phyloP scores from a whole-genome alignment of 2,113 vertebrate species.

The Dasyprocta punctata region DNA sequence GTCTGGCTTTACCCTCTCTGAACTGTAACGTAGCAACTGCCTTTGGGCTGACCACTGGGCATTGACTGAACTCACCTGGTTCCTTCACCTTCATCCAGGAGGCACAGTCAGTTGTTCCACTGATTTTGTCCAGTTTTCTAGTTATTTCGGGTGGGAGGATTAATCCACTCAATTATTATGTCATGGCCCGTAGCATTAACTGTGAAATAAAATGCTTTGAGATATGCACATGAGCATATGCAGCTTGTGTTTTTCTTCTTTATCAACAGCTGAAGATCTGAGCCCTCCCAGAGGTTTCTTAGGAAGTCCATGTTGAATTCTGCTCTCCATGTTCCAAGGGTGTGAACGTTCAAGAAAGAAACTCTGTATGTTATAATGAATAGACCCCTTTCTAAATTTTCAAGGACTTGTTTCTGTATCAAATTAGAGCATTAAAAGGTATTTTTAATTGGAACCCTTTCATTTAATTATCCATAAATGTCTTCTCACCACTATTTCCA shows the following conservation, averaged over 20 bases:
- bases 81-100: not conserved
- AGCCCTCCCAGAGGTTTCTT: not conserved
- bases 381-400: not conserved
- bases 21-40: not conserved
- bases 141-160: not conserved
- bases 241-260: not conserved
- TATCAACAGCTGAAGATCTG: not conserved
- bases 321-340: not conserved
- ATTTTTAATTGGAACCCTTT: slow-evolving; percentile 28
- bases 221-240: not conserved
- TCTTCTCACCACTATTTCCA: not conserved
- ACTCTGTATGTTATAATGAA: not conserved
- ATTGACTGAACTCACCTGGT: not conserved
- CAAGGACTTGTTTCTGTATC: not conserved
- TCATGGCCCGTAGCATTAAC: not conserved
- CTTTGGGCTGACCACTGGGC: not conserved
- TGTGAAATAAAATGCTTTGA: slow-evolving; percentile 31
- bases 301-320: not conserved
- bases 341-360: not conserved
- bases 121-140: not conserved
- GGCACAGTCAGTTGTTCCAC: not conserved
- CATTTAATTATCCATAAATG: not conserved
- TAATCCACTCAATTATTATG: not conserved
- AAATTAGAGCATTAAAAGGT: slow-evolving; percentile 8
- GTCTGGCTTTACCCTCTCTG: not conserved